Conservation (phyloP, 1,140 invertebrate species). For the Drosophila chauvacae region DNA sequence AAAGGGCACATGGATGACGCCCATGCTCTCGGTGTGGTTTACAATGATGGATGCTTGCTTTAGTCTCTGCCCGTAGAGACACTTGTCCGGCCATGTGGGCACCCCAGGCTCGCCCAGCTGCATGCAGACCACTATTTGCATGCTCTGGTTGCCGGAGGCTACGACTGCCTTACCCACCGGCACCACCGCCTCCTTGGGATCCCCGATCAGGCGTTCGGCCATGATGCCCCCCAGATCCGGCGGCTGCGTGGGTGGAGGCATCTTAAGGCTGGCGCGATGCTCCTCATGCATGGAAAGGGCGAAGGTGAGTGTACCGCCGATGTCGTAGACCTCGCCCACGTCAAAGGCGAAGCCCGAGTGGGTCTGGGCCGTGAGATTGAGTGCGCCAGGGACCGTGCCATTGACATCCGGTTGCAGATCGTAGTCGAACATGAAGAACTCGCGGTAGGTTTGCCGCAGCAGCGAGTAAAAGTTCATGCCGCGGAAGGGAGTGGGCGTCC, state of each 20-base stretch:
- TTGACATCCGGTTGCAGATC: conserved; percentile 87
- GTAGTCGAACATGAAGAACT: conserved; percentile 90
- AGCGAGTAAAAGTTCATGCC: conserved; percentile 85
- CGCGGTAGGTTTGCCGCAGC: conserved; percentile 88
- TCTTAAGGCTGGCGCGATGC: conserved; percentile 85
- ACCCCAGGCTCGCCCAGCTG: conserved; percentile 85
- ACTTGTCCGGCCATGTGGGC: conserved; percentile 86
- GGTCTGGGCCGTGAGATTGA: conserved; percentile 88
- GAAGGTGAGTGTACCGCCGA: conserved; percentile 89
- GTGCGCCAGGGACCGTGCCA: conserved; percentile 86
- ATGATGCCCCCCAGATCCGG: conserved; percentile 66
- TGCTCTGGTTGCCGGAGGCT: conserved; percentile 79
- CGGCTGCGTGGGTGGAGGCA: conserved; percentile 31
- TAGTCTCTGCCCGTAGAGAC: conserved; percentile 85
- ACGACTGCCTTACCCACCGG: background rate
- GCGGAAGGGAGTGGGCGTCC: conserved; percentile 60
- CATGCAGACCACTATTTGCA: conserved; percentile 87
- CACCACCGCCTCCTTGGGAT: conserved; percentile 25
- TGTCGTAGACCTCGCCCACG: conserved; percentile 88
- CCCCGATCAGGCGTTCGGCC: conserved; percentile 69
- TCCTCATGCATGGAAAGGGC: conserved; percentile 87
- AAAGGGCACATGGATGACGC: conserved; percentile 89
- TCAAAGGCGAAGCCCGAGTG: conserved; percentile 88
- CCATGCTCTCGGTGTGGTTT: conserved; percentile 87
- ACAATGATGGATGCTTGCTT: conserved; percentile 86